Base-by-base conservation (phyloP, 1,140 invertebrate species). In the Anastrepha obliqua region DNA sequence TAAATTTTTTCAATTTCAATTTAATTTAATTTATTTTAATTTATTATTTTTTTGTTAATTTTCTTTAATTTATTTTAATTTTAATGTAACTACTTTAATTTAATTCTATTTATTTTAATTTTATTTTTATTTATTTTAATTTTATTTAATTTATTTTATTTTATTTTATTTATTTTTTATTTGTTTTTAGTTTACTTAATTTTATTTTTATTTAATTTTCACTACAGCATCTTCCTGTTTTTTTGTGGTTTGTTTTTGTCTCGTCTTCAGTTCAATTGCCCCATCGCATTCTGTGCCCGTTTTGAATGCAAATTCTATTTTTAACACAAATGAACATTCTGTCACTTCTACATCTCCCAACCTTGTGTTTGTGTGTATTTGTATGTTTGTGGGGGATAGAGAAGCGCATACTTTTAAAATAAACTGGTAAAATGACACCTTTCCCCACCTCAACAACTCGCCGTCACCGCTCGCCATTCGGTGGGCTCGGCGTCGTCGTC, bases 221-320 rank as follows among this genome's bases (percentile, higher is more conserved):
- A 55, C 51, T 8, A 55, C 2, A 6, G 11, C 51, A 3, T 20
- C 67, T 74, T 74, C 67, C 67, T 74, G 67, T 15, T 62, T 62
- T 15, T 13, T 81, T 29, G 29, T 29, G 29, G 29, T 29, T 29
- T 74, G 67, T 15, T 62, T 62, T 62, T 15, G 3, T 81, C 15
- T 81, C 74, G 47, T 81, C 74, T 55, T 81, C 47, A 55, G 74
- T 81, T 58, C 74, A 81, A 81, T 55, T 58, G 74, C 74, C 74
- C 44, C 74, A 55, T 81, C 51, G 51, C 47, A 81, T 81, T 81
- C 47, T 55, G 74, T 51, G 74, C 47, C 20, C 74, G 55, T 55
- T 81, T 81, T 51, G 47, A 15, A 81, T 81, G 9, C 47, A 81
- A 81, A 81, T 55, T 51, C 74, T 81, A 81, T 81, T 81, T 81